Percentiles rank a stretch among this genome's conserved stretches.
phyloP scores from a whole-genome alignment of 2,888 invertebrate species.

The Stenchaetothrips biformis region DNA sequence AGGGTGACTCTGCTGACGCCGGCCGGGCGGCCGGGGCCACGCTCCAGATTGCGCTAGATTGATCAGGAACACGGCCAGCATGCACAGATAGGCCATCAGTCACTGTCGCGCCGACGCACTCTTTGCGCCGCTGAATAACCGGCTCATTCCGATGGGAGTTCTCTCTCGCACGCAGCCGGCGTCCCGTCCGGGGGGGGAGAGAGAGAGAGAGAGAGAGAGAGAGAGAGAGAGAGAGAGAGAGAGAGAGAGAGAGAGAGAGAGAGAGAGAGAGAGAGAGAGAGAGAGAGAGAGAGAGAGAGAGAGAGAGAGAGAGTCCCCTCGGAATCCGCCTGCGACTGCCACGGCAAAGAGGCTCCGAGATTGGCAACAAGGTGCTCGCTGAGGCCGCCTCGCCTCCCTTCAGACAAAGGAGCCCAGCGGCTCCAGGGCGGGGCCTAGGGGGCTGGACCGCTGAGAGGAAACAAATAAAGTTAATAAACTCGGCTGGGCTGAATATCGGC shows the following conservation, averaged over 20 bases:
- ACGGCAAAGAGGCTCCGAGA: too few relatives aligned
- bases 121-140: neutral
- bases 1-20: too few relatives aligned
- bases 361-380: too few relatives aligned
- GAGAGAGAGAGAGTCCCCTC: neutral
- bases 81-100: constrained; percentile 1
- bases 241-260: neutral
- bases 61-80: neutral
- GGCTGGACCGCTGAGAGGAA: too few relatives aligned
- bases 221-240: neutral
- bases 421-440: too few relatives aligned
- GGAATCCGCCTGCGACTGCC: too few relatives aligned
- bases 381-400: too few relatives aligned
- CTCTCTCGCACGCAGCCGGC: neutral
- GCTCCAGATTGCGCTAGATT: neutral
- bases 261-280: neutral
- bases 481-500: too few relatives aligned
- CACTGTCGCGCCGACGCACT: neutral
- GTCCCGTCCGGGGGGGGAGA: neutral
- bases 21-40: neutral
- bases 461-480: too few relatives aligned
- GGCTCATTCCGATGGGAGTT: too few relatives aligned
- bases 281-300: neutral
- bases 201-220: neutral
- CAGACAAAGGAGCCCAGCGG: too few relatives aligned